Evolutionary conservation across 2,888 invertebrate genomes (phyloP).

Genomic region (Noctua pronuba): DNA sequence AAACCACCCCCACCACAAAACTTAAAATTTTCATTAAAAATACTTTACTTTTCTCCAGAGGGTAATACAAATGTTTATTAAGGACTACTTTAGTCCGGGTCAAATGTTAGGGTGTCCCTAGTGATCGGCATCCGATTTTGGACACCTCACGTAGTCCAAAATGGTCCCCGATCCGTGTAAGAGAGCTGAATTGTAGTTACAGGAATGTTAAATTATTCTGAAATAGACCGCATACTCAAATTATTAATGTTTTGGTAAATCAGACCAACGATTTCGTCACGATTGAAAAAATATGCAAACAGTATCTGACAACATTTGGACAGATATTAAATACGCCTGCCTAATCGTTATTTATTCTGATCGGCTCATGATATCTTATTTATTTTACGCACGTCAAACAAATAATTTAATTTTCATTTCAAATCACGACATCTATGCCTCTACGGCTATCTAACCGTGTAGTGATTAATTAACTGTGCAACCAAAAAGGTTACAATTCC

Average conservation of each 20-base stretch:
- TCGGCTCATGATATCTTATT: slow-evolving; percentile 35
- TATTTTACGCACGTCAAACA: slow-evolving; percentile 20
- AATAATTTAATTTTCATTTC: slow-evolving; percentile 27
- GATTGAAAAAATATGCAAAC: slow-evolving; percentile 35
- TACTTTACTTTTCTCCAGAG: slow-evolving; percentile 23
- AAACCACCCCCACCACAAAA: slow-evolving; percentile 30
- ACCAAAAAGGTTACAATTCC: slow-evolving; percentile 60
- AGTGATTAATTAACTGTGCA: slow-evolving; percentile 54
- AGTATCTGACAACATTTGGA: slow-evolving; percentile 44
- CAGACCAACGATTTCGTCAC: slow-evolving; percentile 12
- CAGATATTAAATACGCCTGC: slow-evolving; percentile 40
- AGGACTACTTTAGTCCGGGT: slow-evolving; percentile 28
- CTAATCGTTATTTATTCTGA: slow-evolving; percentile 31
- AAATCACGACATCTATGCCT: slow-evolving; percentile 31
- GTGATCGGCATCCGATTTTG: slow-evolving; percentile 17
- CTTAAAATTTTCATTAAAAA: slow-evolving; percentile 51
- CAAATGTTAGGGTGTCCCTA: slow-evolving; percentile 12
- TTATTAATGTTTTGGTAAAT: slow-evolving; percentile 36
- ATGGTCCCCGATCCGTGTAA: slow-evolving; percentile 2
- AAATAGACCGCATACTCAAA: slow-evolving; percentile 11
- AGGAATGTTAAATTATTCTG: slow-evolving; percentile 2
- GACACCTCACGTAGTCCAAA: not conserved
- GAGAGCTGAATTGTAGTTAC: not conserved
- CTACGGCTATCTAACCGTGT: slow-evolving; percentile 42
- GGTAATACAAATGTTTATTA: slow-evolving; percentile 36